Percentiles rank a stretch among this genome's conserved stretches.
Evolutionary conservation across 2,888 invertebrate genomes (phyloP).

Genomic region (Drosophila borborema): DNA sequence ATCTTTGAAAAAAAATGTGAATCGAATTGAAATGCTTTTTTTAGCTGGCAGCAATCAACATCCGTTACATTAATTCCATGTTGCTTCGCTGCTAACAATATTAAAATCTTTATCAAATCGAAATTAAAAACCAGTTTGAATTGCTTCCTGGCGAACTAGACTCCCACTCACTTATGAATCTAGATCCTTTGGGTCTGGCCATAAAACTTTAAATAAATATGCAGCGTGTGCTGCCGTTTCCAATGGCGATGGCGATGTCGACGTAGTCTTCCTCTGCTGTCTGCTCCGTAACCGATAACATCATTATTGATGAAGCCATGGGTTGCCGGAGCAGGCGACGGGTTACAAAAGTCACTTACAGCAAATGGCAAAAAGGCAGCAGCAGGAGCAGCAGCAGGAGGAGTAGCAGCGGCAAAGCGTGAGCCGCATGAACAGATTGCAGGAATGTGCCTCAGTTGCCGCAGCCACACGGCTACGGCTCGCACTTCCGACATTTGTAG

Average conservation of each 20-base stretch:
- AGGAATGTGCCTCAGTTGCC: slow-evolving; percentile 69
- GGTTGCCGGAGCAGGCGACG: slow-evolving; percentile 40
- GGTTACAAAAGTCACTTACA: slow-evolving; percentile 58
- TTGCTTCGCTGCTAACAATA: slow-evolving; percentile 63
- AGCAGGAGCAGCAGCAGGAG: slow-evolving; percentile 31
- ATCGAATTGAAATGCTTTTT: slow-evolving; percentile 56
- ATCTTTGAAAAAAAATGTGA: slow-evolving; percentile 2
- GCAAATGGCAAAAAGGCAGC: slow-evolving; percentile 72
- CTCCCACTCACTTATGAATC: slow-evolving; percentile 30
- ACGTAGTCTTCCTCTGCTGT: slow-evolving; percentile 48
- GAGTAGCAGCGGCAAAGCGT: slow-evolving; percentile 42
- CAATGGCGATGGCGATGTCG: slow-evolving; percentile 29
- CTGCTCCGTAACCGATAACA: slow-evolving; percentile 74
- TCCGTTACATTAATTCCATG: slow-evolving; percentile 72
- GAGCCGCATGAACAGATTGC: slow-evolving; percentile 71
- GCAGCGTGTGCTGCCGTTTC: slow-evolving; percentile 67
- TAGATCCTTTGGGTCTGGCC: slow-evolving; percentile 53
- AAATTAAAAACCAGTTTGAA: slow-evolving; percentile 76
- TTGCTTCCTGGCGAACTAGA: slow-evolving; percentile 63
- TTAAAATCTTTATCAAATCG: slow-evolving; percentile 78
- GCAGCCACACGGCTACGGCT: slow-evolving; percentile 47
- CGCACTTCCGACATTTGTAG: slow-evolving; percentile 49
- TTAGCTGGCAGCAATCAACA: slow-evolving; percentile 62
- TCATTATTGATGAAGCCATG: slow-evolving; percentile 74
- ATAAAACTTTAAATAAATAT: slow-evolving; percentile 79